Conservation (phyloP, 1,140 invertebrate genomes). For the Prorops nasuta region DNA sequence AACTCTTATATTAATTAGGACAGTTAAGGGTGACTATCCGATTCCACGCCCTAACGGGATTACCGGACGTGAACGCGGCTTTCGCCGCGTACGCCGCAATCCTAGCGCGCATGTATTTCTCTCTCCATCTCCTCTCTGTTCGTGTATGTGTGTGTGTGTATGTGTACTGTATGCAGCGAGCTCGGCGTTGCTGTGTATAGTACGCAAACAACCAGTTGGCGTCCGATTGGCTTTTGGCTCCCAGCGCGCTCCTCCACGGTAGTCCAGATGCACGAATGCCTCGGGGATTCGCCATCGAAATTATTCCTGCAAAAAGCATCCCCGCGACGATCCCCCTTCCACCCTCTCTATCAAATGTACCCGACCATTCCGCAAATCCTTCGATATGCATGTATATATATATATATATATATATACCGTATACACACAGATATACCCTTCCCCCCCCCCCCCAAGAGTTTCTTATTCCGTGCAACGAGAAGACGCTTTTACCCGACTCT, state of each 20-base stretch:
- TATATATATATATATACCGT: too few relatives aligned
- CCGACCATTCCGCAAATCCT: not conserved
- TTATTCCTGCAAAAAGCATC: conserved; percentile 19
- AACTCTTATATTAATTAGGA: conserved; percentile 39
- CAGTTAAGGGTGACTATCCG: conserved; percentile 35
- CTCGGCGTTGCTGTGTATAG: not conserved
- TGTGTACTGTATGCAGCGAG: not conserved
- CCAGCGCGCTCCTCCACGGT: not conserved
- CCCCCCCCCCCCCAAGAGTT: too few relatives aligned
- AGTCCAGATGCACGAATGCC: not conserved
- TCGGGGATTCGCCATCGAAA: conserved; percentile 22
- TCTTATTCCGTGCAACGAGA: too few relatives aligned
- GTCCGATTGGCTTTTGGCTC: conserved; percentile 26
- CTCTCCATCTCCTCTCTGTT: conserved; percentile 8
- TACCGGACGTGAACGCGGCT: conserved; percentile 25
- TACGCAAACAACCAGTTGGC: not conserved
- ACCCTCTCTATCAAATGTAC: too few relatives aligned
- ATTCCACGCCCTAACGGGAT: conserved; percentile 35
- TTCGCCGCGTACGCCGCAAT: conserved; percentile 29
- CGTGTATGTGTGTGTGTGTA: not conserved
- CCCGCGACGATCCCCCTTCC: too few relatives aligned
- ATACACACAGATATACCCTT: too few relatives aligned
- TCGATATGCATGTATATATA: not conserved
- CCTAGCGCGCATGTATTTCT: conserved; percentile 11
- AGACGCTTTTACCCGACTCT: not conserved